Percentiles rank a stretch among this genome's conserved stretches.
phyloP scores from a whole-genome alignment of 2,888 invertebrate genomes.

The Mylabris sibirica region DNA sequence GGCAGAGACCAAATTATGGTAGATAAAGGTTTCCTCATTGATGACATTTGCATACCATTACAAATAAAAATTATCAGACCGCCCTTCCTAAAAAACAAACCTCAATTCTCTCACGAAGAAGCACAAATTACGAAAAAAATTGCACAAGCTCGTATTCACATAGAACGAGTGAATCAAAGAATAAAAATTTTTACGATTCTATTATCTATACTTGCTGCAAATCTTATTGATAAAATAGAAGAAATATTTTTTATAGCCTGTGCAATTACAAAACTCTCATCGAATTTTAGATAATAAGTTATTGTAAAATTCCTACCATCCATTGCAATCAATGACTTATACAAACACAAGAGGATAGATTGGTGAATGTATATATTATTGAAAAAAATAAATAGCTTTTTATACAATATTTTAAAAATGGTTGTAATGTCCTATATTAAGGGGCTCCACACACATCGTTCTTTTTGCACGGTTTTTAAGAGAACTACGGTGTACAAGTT shows the following conservation, averaged over 20 bases:
- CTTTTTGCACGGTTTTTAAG: too few species aligned
- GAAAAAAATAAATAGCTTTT: too few species aligned
- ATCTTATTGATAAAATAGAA: not conserved
- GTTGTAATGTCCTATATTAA: not conserved
- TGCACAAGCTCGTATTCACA: constrained; percentile 1
- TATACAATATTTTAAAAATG: too few species aligned
- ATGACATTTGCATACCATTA: constrained; percentile 1
- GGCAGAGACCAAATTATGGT: constrained; percentile 17
- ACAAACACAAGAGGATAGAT: too few species aligned
- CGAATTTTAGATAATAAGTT: too few species aligned
- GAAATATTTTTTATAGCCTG: constrained; percentile 13
- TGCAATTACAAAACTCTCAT: not conserved
- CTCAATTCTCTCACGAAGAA: constrained; percentile 11
- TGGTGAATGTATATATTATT: too few species aligned
- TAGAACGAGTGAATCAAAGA: not conserved
- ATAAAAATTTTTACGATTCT: not conserved
- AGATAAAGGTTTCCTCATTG: constrained; percentile 15
- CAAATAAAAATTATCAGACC: constrained; percentile 17
- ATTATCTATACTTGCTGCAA: not conserved
- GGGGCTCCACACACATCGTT: not conserved
- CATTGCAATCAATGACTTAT: too few species aligned
- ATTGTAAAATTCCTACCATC: too few species aligned
- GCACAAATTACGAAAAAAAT: constrained; percentile 2
- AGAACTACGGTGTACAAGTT: too few species aligned
- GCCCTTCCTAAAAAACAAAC: constrained; percentile 16